These are phyloP conservation scores for Ooceraea biroi DNA, from an alignment of 1,140 invertebrate species.

Conservation along the genomic window DNA sequence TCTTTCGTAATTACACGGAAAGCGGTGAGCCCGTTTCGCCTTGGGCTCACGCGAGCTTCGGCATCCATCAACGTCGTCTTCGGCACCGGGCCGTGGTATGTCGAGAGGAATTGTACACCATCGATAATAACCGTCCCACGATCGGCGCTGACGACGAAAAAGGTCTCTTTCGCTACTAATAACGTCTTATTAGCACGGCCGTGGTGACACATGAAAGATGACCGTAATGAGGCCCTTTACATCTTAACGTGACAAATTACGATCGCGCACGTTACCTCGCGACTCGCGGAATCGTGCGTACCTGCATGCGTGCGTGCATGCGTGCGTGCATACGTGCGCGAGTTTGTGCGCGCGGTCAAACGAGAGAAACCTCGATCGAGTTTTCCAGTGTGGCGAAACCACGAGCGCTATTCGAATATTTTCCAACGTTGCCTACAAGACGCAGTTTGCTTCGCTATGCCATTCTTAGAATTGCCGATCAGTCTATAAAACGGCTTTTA, in stretches of 20 bases:
- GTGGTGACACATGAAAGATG: constrained; percentile 72
- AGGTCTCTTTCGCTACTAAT: constrained; percentile 77
- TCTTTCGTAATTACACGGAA: constrained; percentile 61
- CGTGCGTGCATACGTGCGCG: no score
- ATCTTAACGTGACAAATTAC: constrained; percentile 77
- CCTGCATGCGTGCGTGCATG: constrained; percentile 29
- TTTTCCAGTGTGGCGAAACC: constrained; percentile 61
- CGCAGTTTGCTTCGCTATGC: not conserved
- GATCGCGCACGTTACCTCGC: constrained; percentile 66
- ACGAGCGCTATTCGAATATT: constrained; percentile 51
- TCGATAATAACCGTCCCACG: constrained; percentile 76
- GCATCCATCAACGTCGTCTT: constrained; percentile 73
- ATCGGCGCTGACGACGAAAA: constrained; percentile 73
- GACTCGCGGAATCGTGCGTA: constrained; percentile 43
- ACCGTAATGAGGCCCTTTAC: constrained; percentile 72
- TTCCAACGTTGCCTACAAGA: constrained; percentile 16
- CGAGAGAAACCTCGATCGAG: constrained; percentile 60
- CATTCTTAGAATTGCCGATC: constrained; percentile 29
- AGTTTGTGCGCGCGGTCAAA: constrained; percentile 24
- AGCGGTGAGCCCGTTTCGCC: constrained; percentile 62
- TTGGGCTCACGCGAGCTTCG: constrained; percentile 60
- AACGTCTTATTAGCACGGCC: constrained; percentile 76
- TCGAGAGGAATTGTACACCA: constrained; percentile 71
- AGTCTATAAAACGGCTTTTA: not conserved
- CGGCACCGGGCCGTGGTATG: constrained; percentile 54